Conservation (phyloP, 2,888 invertebrate genomes). For the Lycaena phlaeas region DNA sequence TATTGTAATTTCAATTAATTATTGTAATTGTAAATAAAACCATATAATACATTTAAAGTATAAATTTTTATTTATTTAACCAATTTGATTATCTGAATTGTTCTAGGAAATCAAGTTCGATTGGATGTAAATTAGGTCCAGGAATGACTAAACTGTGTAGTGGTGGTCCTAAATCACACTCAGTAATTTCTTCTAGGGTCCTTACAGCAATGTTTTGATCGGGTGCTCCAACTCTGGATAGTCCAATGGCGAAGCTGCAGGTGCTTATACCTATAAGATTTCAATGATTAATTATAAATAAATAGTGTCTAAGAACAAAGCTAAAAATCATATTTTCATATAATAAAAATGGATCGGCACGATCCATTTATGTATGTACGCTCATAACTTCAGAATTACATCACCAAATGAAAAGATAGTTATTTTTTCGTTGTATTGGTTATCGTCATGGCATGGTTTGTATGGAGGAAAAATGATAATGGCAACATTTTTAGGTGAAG, state of each 20-base stretch:
- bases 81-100: slow-evolving; percentile 72
- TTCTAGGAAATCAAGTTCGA: slow-evolving; percentile 90
- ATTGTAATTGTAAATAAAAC: slow-evolving; percentile 60
- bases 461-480: too few species aligned
- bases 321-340: too few species aligned
- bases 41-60: slow-evolving; percentile 56
- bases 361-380: too few species aligned
- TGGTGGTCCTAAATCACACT: slow-evolving; percentile 86
- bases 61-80: not conserved
- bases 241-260: slow-evolving; percentile 83
- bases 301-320: too few species aligned
- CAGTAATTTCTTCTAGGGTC: slow-evolving; percentile 81
- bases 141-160: slow-evolving; percentile 95
- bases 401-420: too few species aligned
- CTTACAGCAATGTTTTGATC: slow-evolving; percentile 85
- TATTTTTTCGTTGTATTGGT: too few species aligned
- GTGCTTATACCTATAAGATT: slow-evolving; percentile 49
- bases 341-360: too few species aligned
- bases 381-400: too few species aligned
- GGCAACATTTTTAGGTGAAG: too few species aligned
- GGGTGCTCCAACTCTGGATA: slow-evolving; percentile 92
- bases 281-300: too few species aligned
- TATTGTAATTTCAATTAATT: slow-evolving; percentile 51
- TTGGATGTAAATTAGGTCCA: slow-evolving; percentile 86
- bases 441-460: too few species aligned